A percentile compares a stretch with the other conserved stretches of the same genome.
These are phyloP conservation scores for Strigamia transsilvanica DNA, from an alignment of 2,888 invertebrate species.

Conservation along the genomic window DNA sequence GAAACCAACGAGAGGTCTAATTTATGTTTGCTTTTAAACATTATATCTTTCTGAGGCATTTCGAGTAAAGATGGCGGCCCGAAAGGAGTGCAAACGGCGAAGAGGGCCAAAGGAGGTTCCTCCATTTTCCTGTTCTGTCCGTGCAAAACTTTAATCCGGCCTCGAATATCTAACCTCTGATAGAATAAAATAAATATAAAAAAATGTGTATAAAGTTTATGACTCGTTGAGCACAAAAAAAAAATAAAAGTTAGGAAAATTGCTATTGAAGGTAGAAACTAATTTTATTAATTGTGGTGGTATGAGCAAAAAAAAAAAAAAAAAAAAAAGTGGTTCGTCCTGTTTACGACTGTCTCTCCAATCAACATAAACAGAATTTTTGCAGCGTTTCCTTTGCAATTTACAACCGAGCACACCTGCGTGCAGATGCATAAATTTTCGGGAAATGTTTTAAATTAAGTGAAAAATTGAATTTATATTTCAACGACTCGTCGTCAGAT, in stretches of 20 bases:
- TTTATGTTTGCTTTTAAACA: conserved; percentile 99
- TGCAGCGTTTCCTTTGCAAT: conserved; percentile 41
- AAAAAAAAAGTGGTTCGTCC: conserved; percentile 5
- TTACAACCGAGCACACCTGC: conserved; percentile 37
- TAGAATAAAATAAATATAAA: conserved; percentile 59
- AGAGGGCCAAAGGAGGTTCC: conserved; percentile 91
- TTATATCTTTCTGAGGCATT: conserved; percentile 97
- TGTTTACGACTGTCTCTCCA: conserved; percentile 47
- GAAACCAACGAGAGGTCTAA: conserved; percentile 94
- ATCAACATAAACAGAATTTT: conserved; percentile 44
- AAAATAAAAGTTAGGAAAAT: conserved; percentile 18
- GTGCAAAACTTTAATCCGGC: conserved; percentile 93
- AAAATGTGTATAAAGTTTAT: not conserved
- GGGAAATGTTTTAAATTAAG: conserved; percentile 9
- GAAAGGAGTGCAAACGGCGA: conserved; percentile 98
- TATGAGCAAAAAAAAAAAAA: not conserved
- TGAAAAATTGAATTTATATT: conserved; percentile 29
- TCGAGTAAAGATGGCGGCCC: conserved; percentile 97
- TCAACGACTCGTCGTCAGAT: not conserved
- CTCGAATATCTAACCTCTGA: conserved; percentile 96
- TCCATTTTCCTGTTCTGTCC: conserved; percentile 95
- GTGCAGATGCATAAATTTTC: conserved; percentile 32
- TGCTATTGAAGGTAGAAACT: conserved; percentile 13
- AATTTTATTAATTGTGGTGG: conserved; percentile 35
- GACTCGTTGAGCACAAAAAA: not conserved